Conservation (phyloP, 92 coral and sea anemone genomes). For the Phenganax stokvisi region DNA sequence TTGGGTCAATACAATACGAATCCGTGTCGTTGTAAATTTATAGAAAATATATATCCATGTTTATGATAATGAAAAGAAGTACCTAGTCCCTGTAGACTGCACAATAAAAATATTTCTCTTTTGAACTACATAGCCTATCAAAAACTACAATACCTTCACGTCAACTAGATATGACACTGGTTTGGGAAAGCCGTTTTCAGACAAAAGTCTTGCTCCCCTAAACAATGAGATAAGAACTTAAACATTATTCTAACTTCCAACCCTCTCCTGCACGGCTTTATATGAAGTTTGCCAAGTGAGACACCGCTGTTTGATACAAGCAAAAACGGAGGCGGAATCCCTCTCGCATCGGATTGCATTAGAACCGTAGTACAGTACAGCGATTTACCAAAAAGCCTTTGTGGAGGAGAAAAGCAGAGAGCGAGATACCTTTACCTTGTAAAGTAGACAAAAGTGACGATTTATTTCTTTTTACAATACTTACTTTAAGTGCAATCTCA, state of each 20-base stretch:
- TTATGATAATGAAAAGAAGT: neutral
- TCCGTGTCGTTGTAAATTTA: too few species aligned
- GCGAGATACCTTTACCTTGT: neutral
- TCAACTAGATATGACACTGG: conserved; percentile 77
- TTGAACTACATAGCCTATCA: neutral
- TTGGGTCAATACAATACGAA: too few species aligned
- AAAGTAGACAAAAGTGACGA: conserved; percentile 37
- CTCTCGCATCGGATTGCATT: too few species aligned
- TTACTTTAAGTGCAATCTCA: conserved; percentile 73
- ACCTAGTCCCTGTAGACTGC: neutral
- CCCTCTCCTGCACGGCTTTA: too few species aligned
- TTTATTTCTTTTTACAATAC: conserved; percentile 4
- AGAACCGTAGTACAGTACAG: too few species aligned
- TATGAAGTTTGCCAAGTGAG: too few species aligned
- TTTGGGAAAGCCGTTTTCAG: conserved; percentile 71
- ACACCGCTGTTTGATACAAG: too few species aligned
- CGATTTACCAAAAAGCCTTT: too few species aligned
- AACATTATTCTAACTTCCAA: neutral
- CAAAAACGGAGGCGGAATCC: too few species aligned
- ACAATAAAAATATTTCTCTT: neutral
- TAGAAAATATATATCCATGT: too few species aligned
- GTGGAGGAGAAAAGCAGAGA: too few species aligned
- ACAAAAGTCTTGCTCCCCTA: conserved; percentile 65
- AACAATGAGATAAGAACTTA: neutral
- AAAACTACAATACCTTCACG: conserved; percentile 51